These are phyloP conservation scores for Spilarctia lutea DNA, from an alignment of 2,888 invertebrate species.

Conservation along the genomic window DNA sequence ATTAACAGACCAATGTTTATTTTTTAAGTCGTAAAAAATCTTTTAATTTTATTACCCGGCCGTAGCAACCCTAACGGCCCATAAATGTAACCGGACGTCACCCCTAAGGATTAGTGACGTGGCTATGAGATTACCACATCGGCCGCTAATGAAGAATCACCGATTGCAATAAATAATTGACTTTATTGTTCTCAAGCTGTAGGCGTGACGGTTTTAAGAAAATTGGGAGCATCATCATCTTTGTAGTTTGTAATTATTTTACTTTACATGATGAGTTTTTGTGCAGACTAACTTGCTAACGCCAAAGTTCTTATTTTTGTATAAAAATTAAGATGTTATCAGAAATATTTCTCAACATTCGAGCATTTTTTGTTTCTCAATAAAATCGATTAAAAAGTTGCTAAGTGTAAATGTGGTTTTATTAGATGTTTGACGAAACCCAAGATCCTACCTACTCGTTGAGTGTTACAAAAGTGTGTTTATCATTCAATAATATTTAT, in stretches of 20 bases:
- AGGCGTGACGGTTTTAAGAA: slow-evolving; percentile 9
- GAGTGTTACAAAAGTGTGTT: not conserved
- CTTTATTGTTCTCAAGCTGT: slow-evolving; percentile 42
- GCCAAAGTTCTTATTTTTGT: not conserved
- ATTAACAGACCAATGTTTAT: slow-evolving; percentile 9
- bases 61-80: slow-evolving; percentile 70
- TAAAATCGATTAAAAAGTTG: not conserved
- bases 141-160: slow-evolving; percentile 85
- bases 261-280: not conserved
- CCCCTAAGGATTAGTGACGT: slow-evolving; percentile 85
- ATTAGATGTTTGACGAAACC: not conserved
- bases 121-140: slow-evolving; percentile 85
- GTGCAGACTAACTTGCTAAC: not conserved
- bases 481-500: too few relatives aligned
- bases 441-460: not conserved
- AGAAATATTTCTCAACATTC: not conserved
- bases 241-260: not conserved
- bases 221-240: not conserved
- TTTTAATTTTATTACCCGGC: slow-evolving; percentile 10
- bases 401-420: not conserved
- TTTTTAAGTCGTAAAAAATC: not conserved
- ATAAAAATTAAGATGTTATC: too few relatives aligned
- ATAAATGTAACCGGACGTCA: slow-evolving; percentile 81
- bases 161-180: slow-evolving; percentile 75
- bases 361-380: too few relatives aligned